These are phyloP conservation scores for Sebastes miniatus DNA, from an alignment of 2,797 vertebrate genomes.

Conservation along the genomic window DNA sequence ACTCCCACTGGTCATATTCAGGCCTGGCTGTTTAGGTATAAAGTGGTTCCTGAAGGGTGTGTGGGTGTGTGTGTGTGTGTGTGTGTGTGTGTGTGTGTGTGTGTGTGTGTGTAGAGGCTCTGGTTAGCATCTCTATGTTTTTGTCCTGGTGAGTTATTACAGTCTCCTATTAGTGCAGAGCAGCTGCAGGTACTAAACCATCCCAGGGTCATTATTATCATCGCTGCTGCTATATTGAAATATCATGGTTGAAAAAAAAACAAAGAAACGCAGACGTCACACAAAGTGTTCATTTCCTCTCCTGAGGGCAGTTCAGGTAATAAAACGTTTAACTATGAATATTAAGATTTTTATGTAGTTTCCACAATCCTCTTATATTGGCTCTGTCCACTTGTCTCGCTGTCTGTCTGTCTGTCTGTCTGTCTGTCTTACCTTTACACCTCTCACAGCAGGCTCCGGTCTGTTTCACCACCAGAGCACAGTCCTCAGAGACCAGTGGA, in stretches of 20 bases:
- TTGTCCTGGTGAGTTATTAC: conserved; percentile 8
- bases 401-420: not conserved
- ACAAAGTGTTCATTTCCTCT: not conserved
- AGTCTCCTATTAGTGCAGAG: not conserved
- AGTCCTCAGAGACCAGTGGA: conserved; percentile 88
- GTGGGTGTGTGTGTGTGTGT: not conserved
- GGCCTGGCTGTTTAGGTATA: conserved; percentile 25
- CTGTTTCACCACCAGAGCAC: conserved; percentile 95
- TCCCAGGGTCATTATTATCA: not conserved
- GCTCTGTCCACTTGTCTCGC: too few species aligned
- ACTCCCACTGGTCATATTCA: conserved; percentile 39
- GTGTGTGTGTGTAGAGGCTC: conserved; percentile 1
- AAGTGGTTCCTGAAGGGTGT: conserved; percentile 12
- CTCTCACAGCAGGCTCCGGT: conserved; percentile 94
- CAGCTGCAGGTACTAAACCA: conserved; percentile 37
- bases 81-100: not conserved
- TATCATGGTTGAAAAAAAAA: not conserved
- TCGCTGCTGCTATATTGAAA: not conserved
- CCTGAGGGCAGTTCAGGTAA: not conserved
- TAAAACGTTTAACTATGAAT: not conserved
- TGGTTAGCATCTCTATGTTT: conserved; percentile 28
- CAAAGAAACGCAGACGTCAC: not conserved
- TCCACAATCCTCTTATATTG: not conserved
- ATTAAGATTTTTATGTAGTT: not conserved
- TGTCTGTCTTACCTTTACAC: conserved; percentile 90